Percentiles rank a stretch among this genome's conserved stretches.
These are phyloP conservation scores for Drosophila putrida DNA, from an alignment of 2,888 invertebrate genomes.

Conservation along the genomic window DNA sequence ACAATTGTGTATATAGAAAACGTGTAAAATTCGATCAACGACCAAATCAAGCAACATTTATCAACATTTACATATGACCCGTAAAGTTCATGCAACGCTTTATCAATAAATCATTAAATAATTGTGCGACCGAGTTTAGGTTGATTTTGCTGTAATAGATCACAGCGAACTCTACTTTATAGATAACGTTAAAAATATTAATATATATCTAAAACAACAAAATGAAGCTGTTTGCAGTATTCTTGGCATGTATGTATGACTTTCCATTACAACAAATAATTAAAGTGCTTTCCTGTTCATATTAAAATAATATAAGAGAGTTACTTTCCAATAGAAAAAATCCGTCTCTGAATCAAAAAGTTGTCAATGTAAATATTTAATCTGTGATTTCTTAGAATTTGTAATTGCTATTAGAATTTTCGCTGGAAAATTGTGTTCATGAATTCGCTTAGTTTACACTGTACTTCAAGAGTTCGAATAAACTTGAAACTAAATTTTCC, in stretches of 20 bases:
- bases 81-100: slow-evolving; percentile 53
- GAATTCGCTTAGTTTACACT: slow-evolving; percentile 7
- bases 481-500: no score
- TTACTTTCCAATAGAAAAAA: not conserved
- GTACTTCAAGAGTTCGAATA: not conserved
- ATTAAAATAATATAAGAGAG: not conserved
- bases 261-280: not conserved
- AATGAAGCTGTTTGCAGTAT: slow-evolving; percentile 81
- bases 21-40: slow-evolving; percentile 61
- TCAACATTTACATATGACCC: slow-evolving; percentile 50
- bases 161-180: slow-evolving; percentile 30
- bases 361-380: not conserved
- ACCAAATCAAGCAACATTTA: slow-evolving; percentile 39
- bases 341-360: slow-evolving; percentile 3
- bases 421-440: not conserved
- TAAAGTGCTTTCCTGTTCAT: not conserved
- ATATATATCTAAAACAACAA: slow-evolving; percentile 33
- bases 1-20: slow-evolving; percentile 38
- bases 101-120: slow-evolving; percentile 49
- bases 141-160: slow-evolving; percentile 31
- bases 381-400: slow-evolving; percentile 32
- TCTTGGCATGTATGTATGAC: slow-evolving; percentile 77
- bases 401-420: not conserved
- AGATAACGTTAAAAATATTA: slow-evolving; percentile 26
- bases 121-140: slow-evolving; percentile 55